These are phyloP conservation scores for Arge pagana DNA, from an alignment of 2,888 invertebrate genomes.

Conservation along the genomic window DNA sequence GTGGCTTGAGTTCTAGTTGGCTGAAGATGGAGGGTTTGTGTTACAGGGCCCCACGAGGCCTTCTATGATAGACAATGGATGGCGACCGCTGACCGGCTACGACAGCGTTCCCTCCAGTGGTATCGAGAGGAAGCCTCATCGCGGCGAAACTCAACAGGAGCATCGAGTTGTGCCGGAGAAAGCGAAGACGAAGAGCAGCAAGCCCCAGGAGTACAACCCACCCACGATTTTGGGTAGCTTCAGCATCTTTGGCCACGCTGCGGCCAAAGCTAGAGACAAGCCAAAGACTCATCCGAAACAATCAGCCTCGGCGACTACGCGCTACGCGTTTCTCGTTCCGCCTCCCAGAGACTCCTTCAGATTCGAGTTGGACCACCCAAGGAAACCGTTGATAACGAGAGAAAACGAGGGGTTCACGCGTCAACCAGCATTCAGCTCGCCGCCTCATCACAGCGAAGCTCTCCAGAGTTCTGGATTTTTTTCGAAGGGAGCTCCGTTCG, in stretches of 20 bases:
- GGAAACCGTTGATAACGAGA: conserved; percentile 42
- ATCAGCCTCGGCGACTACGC: conserved; percentile 44
- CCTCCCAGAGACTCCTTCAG: conserved; percentile 49
- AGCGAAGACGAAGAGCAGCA: conserved; percentile 27
- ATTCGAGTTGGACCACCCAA: conserved; percentile 47
- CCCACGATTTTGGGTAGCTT: conserved; percentile 62
- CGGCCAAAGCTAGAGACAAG: conserved; percentile 56
- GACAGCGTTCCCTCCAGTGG: conserved; percentile 42
- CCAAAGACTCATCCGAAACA: conserved; percentile 32
- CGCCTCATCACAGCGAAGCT: conserved; percentile 7
- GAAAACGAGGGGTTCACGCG: conserved; percentile 43
- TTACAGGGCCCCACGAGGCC: conserved; percentile 43
- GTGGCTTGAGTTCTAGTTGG: background rate
- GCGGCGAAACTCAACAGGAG: too few species aligned
- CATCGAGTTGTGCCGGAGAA: conserved; percentile 44
- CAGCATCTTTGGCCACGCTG: conserved; percentile 65
- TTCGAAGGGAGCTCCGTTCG: conserved; percentile 18
- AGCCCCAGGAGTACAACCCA: conserved; percentile 38
- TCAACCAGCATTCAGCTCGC: conserved; percentile 38
- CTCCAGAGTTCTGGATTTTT: conserved; percentile 15
- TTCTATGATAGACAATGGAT: conserved; percentile 51
- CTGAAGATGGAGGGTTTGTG: background rate
- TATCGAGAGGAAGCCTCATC: conserved; percentile 35
- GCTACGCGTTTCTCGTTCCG: conserved; percentile 50
- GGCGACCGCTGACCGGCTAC: conserved; percentile 51